phyloP scores from a whole-genome alignment of 2,797 vertebrate genomes.

The Enteromius mattozi region DNA sequence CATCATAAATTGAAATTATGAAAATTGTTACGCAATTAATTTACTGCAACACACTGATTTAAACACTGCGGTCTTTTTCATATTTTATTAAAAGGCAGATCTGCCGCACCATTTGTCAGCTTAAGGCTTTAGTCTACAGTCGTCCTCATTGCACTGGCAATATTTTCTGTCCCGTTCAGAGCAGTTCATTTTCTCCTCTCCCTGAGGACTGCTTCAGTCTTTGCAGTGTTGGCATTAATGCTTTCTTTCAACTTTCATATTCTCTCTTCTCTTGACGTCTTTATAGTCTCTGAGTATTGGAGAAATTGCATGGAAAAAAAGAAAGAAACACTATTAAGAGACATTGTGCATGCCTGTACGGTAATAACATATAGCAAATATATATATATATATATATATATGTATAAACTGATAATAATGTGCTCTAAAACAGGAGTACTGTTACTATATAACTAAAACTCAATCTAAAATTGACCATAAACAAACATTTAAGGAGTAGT shows the following conservation, averaged over 20 bases:
- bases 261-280: not conserved
- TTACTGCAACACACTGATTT: not conserved
- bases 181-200: not conserved
- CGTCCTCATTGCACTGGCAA: not conserved
- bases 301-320: not conserved
- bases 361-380: not conserved
- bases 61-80: not conserved
- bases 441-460: not conserved
- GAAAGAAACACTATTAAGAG: not conserved
- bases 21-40: not conserved
- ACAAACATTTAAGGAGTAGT: too few species aligned
- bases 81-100: not conserved
- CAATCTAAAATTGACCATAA: too few species aligned
- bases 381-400: too few species aligned
- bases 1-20: not conserved
- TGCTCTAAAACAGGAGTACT: too few species aligned
- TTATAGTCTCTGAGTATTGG: not conserved
- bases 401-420: not conserved
- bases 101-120: slow-evolving; percentile 5
- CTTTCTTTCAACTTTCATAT: not conserved
- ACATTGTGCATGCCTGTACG: not conserved
- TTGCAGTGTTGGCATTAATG: slow-evolving; percentile 1
- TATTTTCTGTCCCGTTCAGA: slow-evolving; percentile 11
- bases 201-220: slow-evolving; percentile 6
- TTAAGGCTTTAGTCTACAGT: slow-evolving; percentile 6